Evolutionary conservation across 2,797 vertebrate species (phyloP).

Genomic region (Anguilla megastoma): DNA sequence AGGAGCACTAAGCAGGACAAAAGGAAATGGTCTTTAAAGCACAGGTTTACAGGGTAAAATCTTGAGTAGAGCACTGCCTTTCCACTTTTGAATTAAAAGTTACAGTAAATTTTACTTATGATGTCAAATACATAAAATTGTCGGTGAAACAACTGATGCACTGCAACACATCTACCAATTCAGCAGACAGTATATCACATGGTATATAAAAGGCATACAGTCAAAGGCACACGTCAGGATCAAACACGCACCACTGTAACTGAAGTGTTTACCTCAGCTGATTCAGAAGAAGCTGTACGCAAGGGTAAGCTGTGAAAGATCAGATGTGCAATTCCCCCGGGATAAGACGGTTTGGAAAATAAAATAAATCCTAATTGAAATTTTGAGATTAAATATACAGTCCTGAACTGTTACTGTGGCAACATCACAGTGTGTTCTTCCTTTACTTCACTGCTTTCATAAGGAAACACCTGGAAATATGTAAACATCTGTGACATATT

Average conservation of each 20-base stretch:
- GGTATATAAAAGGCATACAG: neutral
- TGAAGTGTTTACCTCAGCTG: neutral
- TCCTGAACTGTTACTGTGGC: neutral
- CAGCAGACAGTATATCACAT: neutral
- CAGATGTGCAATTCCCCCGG: neutral
- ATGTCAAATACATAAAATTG: neutral
- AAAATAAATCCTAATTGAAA: neutral
- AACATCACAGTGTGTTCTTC: neutral
- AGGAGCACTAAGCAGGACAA: neutral
- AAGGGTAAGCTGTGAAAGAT: neutral
- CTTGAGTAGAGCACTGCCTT: neutral
- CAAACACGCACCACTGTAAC: neutral
- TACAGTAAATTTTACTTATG: neutral
- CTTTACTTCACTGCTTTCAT: neutral
- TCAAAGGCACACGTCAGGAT: neutral
- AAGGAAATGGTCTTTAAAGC: neutral
- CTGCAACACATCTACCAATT: neutral
- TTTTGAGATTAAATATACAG: neutral
- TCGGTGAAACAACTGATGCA: neutral
- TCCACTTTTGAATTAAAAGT: neutral
- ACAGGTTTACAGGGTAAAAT: neutral
- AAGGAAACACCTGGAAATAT: neutral
- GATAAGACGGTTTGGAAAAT: neutral
- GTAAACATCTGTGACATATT: neutral
- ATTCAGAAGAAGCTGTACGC: neutral